Base-by-base conservation (phyloP, 2,888 invertebrate genomes). In the Ichneumoninae sp. region DNA sequence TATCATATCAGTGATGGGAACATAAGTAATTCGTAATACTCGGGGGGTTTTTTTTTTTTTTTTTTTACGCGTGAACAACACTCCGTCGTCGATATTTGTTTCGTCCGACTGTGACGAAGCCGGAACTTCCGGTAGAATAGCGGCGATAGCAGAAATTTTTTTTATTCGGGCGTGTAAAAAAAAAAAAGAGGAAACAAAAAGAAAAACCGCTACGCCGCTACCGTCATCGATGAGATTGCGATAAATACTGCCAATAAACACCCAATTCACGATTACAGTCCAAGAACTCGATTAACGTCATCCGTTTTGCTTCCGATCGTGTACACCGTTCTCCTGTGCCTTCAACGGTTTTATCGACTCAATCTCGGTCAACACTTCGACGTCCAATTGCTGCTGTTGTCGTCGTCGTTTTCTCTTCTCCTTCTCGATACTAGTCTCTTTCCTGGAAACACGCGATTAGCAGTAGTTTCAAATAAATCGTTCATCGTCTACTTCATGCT, bases 221-320 rank as follows among this genome's bases (percentile, higher is more conserved):
- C 57, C 16, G 68, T 79, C 66, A 75, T 85, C 75, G 85, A 83
- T 81, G 81, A 79, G 57, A 83, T 78, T 83, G 79, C 80, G 79
- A 74, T 81, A 83, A 85, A 87, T 84, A 85, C 83, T 85, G 87
- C 82, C 84, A 63, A 82, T 85, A 81, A 66, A 77, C 82, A 86
- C 81, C 78, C 82, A 70, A 57, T 75, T 77, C 77, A 79, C 44
- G 78, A 57, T 26, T 44, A 68, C 71, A 70, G 50, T 82, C 76
- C 60, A 66, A 65, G 44, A 30, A 13, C 13, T 33, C 60, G n/a
- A 44, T 87, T 75, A 90, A 83, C 83, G 89, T 92, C 91, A 92
- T 91, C 91, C 91, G 60, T 92, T 92, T 85, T 92, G 92, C 52
- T 93, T 92, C 68, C 86, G 83, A 71, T 92, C 92, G 68, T 91